Evolutionary conservation across 2,888 invertebrate genomes (phyloP).

Genomic region (Agrochola circellaris): DNA sequence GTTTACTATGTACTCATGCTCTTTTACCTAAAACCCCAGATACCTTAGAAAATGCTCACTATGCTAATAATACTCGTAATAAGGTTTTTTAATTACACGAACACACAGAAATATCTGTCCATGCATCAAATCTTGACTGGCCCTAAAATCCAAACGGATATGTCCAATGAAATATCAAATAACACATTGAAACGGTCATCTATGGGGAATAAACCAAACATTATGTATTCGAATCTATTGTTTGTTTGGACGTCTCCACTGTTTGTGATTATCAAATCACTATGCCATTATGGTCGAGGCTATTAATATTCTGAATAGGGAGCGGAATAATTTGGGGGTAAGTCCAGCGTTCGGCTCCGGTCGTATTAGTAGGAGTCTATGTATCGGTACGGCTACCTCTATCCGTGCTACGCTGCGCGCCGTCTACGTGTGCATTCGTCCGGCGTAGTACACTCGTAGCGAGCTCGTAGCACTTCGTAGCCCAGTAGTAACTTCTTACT

Average conservation of each 20-base stretch:
- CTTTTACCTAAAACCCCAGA: not conserved
- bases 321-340: slow-evolving; percentile 79
- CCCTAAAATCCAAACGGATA: slow-evolving; percentile 20
- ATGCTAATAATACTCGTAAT: not conserved
- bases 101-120: not conserved
- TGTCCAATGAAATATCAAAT: slow-evolving; percentile 45
- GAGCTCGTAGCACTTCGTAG: slow-evolving; percentile 59
- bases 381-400: slow-evolving; percentile 42
- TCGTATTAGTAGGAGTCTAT: slow-evolving; percentile 50
- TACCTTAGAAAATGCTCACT: not conserved
- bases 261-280: slow-evolving; percentile 77
- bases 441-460: slow-evolving; percentile 46
- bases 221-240: slow-evolving; percentile 56
- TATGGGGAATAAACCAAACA: slow-evolving; percentile 45
- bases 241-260: slow-evolving; percentile 67
- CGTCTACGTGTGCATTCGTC: slow-evolving; percentile 32
- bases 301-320: slow-evolving; percentile 80
- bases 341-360: slow-evolving; percentile 60
- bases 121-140: slow-evolving; percentile 4
- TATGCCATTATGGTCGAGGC: slow-evolving; percentile 72
- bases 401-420: slow-evolving; percentile 28
- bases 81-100: not conserved
- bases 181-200: slow-evolving; percentile 34
- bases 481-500: slow-evolving; percentile 35
- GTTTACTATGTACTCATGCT: not conserved